Evolutionary conservation across 2,888 invertebrate species (phyloP), one percentile per base, ranked within the genome.

Genomic region (Cosmia pyralina): DNA sequence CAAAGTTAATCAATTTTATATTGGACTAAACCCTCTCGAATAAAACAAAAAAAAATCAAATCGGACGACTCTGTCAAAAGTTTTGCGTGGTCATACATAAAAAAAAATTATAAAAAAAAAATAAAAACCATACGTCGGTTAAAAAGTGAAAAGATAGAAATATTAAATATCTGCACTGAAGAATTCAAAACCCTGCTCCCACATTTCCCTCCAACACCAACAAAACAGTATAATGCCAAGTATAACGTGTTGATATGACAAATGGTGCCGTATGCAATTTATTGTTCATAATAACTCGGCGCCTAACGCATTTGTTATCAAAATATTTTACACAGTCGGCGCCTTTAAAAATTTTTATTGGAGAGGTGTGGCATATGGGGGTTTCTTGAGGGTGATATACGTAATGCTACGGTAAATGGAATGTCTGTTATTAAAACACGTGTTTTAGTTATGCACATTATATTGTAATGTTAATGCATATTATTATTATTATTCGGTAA

Each of bases 251-350:
- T 91, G 90, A 92, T 90, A 84, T 80, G 79, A 82, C 83, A 79
- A 86, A 80, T 73, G 84, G 78, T 55, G 85, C 89, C 92, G 88
- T 85, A 85, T 92, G 93, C 90, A 89, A 93, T 92, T 93, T 94
- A 94, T 94, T 89, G 93, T 92, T 92, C 91, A 93, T 93, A 94
- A 92, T 90, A 91, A 89, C 86, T 92, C 91, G 89, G 90, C 86
- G 90, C 83, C 82, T 86, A 84, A 88, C 90, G 87, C 90, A 94
- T 94, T 94, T 93, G 94, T 93, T 93, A 91, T 92, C 91, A 92
- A 91, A 92, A 92, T 91, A 91, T 92, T 93, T 92, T 91, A 92
- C 89, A 87, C 84, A 77, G 85, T 89, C 85, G 75, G 77, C 77
- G 84, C 87, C 90, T 90, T 92, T 92, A 90, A 93, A 87, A 0